Base-by-base conservation (phyloP, 2,888 invertebrate species). In the Osmoderma eremita region DNA sequence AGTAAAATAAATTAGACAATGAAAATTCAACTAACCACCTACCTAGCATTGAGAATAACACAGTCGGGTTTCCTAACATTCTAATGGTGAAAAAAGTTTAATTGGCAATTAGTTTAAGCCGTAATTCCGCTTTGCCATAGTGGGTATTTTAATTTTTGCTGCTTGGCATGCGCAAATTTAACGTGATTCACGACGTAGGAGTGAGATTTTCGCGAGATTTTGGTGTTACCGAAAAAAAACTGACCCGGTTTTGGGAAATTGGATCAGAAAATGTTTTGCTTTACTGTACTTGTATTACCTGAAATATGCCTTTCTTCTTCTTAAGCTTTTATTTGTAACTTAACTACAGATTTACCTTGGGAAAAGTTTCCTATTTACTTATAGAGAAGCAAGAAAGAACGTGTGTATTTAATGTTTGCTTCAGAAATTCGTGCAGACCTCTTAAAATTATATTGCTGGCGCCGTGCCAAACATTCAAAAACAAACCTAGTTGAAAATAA, bases 391-490 rank as follows among this genome's bases (percentile, higher is more conserved):
- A 22, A 18, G 38, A 53, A 38, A n/a, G 15, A 38, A 17, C 18
- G 38, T 53, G 18, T 36, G 53, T 53, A 38, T 30, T 30, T 41
- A 65, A 56, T 65, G 48, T 65, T 65, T 65, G 65, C 54, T 65
- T 65, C 42, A 54, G 62, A 70, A 53, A 70, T 71, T 70, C 64
- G 63, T 67, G 70, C 65, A 68, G 69, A 71, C 69, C 67, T 61
- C 68, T 63, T 70, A 69, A 70, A 68, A 70, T 70, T 66, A 62
- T 45, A 53, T 67, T 72, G 30, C 13, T 74, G 74, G 74, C 70
- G 54, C 8, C 10, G 4, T 51, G 73, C 74, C 74, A 74, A 67
- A 68, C 67, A 71, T 70, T 70, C 70, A 68, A 71, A 74, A 74
- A 72, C 70, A 70, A 66, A 70, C 56, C 42, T 51, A 51, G 63